Evolutionary conservation across 2,888 invertebrate species (phyloP).

Genomic region (Tridacna gigas): DNA sequence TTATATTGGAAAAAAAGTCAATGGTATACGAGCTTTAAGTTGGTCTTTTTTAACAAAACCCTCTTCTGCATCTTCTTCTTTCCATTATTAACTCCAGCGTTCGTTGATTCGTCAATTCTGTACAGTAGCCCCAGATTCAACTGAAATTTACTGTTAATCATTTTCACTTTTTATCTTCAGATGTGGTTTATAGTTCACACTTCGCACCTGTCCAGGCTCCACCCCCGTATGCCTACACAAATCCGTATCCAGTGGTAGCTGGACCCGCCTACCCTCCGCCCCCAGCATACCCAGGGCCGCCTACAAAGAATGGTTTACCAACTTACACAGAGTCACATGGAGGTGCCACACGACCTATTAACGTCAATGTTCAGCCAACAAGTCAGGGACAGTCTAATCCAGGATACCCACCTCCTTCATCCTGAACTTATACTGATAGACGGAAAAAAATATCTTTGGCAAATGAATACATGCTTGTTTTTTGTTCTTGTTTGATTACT

Average conservation of each 20-base stretch:
- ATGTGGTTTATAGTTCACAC: background rate
- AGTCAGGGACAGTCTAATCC: conserved; percentile 2
- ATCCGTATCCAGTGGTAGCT: conserved; percentile 3
- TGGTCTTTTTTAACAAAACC: too few relatives aligned
- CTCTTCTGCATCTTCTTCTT: too few relatives aligned
- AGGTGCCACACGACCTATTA: conserved; percentile 3
- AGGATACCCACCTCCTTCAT: conserved; percentile 4
- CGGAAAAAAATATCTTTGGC: too few relatives aligned
- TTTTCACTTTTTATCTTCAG: conserved; percentile 1
- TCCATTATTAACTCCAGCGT: too few relatives aligned
- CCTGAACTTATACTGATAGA: background rate
- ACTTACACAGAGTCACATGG: conserved; percentile 8
- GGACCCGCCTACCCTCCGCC: conserved; percentile 13
- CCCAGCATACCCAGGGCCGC: conserved; percentile 21
- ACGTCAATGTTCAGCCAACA: conserved; percentile 6
- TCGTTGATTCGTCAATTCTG: too few relatives aligned
- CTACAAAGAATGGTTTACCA: background rate
- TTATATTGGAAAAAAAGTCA: too few relatives aligned
- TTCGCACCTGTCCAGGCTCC: background rate
- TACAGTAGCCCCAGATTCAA: too few relatives aligned
- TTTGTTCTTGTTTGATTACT: background rate
- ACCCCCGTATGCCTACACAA: conserved; percentile 11
- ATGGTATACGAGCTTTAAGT: too few relatives aligned
- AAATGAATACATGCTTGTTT: too few relatives aligned
- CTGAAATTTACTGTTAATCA: background rate